Percentiles rank a stretch among this genome's conserved stretches.
These are phyloP conservation scores for Phyllotreta striolata DNA, from an alignment of 2,888 invertebrate genomes.

Conservation along the genomic window DNA sequence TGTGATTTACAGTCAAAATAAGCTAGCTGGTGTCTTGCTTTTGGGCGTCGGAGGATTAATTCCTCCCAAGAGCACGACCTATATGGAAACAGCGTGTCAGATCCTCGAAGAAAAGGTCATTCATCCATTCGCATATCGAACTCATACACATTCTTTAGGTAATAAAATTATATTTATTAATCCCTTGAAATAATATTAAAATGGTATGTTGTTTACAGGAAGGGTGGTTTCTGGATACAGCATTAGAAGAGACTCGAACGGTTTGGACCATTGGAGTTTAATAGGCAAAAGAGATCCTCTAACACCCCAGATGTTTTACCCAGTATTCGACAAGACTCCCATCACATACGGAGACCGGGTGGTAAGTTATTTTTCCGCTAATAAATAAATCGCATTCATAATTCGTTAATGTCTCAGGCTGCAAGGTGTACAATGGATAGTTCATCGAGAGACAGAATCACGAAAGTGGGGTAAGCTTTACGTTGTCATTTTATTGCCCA, in stretches of 20 bases:
- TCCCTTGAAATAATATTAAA: too few species aligned
- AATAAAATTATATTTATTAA: conserved; percentile 43
- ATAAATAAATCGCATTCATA: conserved; percentile 23
- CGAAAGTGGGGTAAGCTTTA: conserved; percentile 49
- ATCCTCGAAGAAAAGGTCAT: conserved; percentile 82
- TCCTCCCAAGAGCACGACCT: conserved; percentile 71
- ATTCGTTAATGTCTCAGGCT: conserved; percentile 64
- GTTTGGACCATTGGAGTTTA: conserved; percentile 77
- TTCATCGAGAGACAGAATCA: conserved; percentile 44
- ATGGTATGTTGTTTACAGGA: conserved; percentile 60
- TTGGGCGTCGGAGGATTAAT: conserved; percentile 88
- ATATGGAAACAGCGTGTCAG: conserved; percentile 92
- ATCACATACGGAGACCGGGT: conserved; percentile 76
- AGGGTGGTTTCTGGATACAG: conserved; percentile 85
- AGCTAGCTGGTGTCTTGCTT: conserved; percentile 90
- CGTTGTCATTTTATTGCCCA: conserved; percentile 9
- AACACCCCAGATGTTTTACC: conserved; percentile 95
- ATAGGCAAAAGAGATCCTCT: conserved; percentile 88
- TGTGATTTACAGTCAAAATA: conserved; percentile 71
- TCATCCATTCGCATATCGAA: conserved; percentile 94
- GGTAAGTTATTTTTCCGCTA: conserved; percentile 41
- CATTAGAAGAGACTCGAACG: conserved; percentile 66
- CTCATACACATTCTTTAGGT: conserved; percentile 92
- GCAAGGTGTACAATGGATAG: conserved; percentile 88
- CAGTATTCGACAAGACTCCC: conserved; percentile 70